Conservation (phyloP, 1,140 invertebrate genomes). For the Euschistus heros region DNA sequence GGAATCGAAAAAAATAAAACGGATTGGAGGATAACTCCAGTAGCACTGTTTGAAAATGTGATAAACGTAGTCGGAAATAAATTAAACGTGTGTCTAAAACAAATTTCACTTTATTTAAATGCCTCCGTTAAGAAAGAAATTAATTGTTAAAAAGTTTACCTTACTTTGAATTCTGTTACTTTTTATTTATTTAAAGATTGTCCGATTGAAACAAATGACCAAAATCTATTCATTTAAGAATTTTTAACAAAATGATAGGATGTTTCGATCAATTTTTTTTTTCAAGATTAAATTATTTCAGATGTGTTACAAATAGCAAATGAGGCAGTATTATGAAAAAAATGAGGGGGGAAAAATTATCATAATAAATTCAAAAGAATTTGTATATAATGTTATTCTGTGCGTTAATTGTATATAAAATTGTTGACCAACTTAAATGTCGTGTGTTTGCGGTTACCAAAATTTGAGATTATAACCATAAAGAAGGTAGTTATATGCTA, state of each 20-base stretch:
- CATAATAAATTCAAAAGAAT: too few relatives aligned
- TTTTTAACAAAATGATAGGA: not conserved
- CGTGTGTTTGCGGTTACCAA: too few relatives aligned
- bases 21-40: not conserved
- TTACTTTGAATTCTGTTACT: not conserved
- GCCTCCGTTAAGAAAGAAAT: not conserved
- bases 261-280: too few relatives aligned
- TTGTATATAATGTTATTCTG: too few relatives aligned
- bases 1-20: not conserved
- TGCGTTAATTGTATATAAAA: too few relatives aligned
- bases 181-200: not conserved
- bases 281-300: too few relatives aligned
- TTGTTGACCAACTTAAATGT: too few relatives aligned
- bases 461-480: too few relatives aligned
- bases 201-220: not conserved
- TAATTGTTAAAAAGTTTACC: not conserved
- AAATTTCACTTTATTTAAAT: not conserved
- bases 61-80: not conserved
- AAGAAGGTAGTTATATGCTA: too few relatives aligned
- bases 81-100: not conserved
- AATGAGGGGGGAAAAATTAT: too few relatives aligned
- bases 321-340: too few relatives aligned
- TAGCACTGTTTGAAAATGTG: slow-evolving; percentile 8
- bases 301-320: too few relatives aligned
- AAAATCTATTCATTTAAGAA: not conserved